Evolutionary conservation across 2,888 invertebrate genomes (phyloP).

Genomic region (Stenodema calcarata): DNA sequence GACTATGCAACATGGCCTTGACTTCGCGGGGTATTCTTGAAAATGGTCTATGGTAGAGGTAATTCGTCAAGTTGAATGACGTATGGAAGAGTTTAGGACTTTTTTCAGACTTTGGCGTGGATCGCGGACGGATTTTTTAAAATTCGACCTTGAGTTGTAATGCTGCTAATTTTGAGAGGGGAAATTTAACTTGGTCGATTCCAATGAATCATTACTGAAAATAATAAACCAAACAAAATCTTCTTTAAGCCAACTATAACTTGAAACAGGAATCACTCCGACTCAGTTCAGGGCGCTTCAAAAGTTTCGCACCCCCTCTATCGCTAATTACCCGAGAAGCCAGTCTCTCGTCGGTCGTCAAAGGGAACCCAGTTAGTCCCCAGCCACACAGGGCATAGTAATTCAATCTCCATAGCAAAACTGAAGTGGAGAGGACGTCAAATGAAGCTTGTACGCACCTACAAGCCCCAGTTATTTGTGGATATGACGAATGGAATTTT

Average conservation of each 20-base stretch:
- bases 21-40: too few relatives aligned
- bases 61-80: too few relatives aligned
- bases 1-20: too few relatives aligned
- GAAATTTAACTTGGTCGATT: too few relatives aligned
- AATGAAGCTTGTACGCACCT: not conserved
- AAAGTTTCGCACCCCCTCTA: not conserved
- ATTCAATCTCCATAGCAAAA: not conserved
- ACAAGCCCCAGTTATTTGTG: not conserved
- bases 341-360: not conserved
- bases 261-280: not conserved
- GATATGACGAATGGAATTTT: not conserved
- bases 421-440: not conserved
- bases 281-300: not conserved
- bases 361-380: not conserved
- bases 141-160: too few relatives aligned
- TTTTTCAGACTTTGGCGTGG: too few relatives aligned
- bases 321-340: not conserved
- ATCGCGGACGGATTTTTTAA: too few relatives aligned
- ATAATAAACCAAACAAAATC: too few relatives aligned
- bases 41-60: too few relatives aligned
- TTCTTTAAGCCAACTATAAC: not conserved
- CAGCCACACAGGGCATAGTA: not conserved
- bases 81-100: too few relatives aligned
- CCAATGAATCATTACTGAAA: too few relatives aligned
- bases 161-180: too few relatives aligned